These are phyloP conservation scores for Aethes cnicana DNA, from an alignment of 2,888 invertebrate genomes.

Conservation along the genomic window DNA sequence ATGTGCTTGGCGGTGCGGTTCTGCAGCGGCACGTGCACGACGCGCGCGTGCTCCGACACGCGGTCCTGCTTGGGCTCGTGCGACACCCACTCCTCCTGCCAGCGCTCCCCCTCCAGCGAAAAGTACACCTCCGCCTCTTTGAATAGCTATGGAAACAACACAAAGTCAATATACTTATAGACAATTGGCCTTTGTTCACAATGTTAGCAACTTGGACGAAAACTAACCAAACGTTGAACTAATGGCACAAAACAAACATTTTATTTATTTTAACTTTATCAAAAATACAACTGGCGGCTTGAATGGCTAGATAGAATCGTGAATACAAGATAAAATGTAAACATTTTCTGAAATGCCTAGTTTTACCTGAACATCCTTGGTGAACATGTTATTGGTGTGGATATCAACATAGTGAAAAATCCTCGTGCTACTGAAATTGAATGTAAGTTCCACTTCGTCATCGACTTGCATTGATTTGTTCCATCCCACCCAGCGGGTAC, in stretches of 20 bases:
- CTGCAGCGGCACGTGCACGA: conserved; percentile 88
- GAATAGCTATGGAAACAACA: conserved; percentile 84
- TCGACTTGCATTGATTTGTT: conserved; percentile 84
- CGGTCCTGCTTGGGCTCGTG: conserved; percentile 82
- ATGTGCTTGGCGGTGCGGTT: conserved; percentile 89
- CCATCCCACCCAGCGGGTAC: conserved; percentile 94
- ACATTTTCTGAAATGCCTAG: too few species aligned
- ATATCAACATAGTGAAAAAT: conserved; percentile 88
- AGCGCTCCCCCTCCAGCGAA: conserved; percentile 89
- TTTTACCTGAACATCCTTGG: conserved; percentile 89
- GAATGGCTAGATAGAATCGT: too few species aligned
- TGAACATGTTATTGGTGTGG: conserved; percentile 91
- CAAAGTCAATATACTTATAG: too few species aligned
- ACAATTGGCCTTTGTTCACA: too few species aligned
- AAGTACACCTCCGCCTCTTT: conserved; percentile 89
- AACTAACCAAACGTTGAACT: too few species aligned
- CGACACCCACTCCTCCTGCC: conserved; percentile 85
- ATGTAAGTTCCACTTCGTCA: conserved; percentile 86
- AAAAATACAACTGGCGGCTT: too few species aligned
- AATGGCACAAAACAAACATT: background rate
- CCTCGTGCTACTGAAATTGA: conserved; percentile 90
- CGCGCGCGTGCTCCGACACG: conserved; percentile 82
- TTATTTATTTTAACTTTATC: background rate
- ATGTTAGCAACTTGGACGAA: too few species aligned
- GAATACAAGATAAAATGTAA: too few species aligned